Conservation (phyloP, 2,797 vertebrate genomes). For the Anas georgica region DNA sequence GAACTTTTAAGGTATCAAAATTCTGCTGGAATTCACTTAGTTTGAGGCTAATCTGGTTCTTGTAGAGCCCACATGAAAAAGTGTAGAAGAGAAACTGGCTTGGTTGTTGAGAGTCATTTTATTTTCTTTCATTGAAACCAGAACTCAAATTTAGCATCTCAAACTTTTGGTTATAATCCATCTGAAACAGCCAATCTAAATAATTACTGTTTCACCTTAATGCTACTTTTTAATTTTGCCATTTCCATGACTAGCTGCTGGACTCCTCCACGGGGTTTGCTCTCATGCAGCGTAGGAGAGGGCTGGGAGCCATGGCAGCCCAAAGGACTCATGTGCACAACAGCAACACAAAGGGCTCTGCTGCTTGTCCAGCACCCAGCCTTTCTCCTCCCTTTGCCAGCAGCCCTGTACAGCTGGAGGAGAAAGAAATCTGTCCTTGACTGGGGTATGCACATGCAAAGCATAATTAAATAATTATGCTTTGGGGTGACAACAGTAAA, state of each 20-base stretch:
- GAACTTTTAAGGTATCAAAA: neutral
- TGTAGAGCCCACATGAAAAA: neutral
- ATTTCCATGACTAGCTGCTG: neutral
- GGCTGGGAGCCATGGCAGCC: too few relatives aligned
- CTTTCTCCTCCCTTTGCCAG: neutral
- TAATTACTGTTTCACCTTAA: neutral
- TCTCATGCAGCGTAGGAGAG: neutral
- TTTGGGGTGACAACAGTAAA: neutral
- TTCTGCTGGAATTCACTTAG: neutral
- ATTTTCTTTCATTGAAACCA: neutral
- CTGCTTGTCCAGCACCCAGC: neutral
- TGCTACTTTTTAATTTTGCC: neutral
- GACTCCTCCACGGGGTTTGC: rapidly evolving
- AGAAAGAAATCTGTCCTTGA: neutral
- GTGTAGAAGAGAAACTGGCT: neutral
- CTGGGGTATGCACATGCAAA: neutral
- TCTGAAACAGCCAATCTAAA: neutral
- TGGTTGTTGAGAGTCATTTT: neutral
- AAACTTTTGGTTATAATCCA: neutral
- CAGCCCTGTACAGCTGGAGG: neutral
- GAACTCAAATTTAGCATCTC: neutral
- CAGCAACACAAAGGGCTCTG: neutral
- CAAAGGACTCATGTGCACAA: too few relatives aligned
- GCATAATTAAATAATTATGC: neutral
- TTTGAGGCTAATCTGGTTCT: too few relatives aligned